Evolutionary conservation across 2,113 vertebrate genomes (phyloP).

Genomic region (Triplophysa siluroides): DNA sequence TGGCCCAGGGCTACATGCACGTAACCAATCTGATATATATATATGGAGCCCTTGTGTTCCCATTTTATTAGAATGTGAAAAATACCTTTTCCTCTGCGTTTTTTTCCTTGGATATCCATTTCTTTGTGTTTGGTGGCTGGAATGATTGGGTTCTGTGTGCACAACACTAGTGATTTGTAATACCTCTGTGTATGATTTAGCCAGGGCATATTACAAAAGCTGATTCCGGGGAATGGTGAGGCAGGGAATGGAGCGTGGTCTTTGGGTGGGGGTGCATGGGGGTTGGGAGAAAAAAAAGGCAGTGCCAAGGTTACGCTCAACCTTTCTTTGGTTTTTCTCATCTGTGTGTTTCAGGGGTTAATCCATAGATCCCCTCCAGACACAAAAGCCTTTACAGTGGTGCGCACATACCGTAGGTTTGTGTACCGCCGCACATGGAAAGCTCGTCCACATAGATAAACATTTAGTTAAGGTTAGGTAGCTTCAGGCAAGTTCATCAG

Average conservation of each 20-base stretch:
- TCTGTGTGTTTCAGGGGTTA: slow-evolving; percentile 32
- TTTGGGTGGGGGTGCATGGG: slow-evolving; percentile 56
- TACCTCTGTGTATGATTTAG: slow-evolving; percentile 68
- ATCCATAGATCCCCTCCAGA: slow-evolving; percentile 70
- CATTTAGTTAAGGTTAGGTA: slow-evolving; percentile 69
- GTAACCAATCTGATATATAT: slow-evolving; percentile 78
- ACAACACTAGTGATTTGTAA: slow-evolving; percentile 73
- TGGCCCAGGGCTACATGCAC: slow-evolving; percentile 82
- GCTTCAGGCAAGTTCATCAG: slow-evolving; percentile 69
- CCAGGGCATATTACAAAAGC: slow-evolving; percentile 75
- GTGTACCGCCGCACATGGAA: slow-evolving; percentile 72
- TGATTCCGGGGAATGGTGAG: slow-evolving; percentile 32
- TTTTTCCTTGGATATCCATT: slow-evolving; percentile 70
- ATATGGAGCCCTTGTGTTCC: slow-evolving; percentile 73
- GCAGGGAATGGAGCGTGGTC: slow-evolving; percentile 65
- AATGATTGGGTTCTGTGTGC: slow-evolving; percentile 77
- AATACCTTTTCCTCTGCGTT: slow-evolving; percentile 76
- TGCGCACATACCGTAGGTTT: slow-evolving; percentile 63
- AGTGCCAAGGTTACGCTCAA: slow-evolving; percentile 64
- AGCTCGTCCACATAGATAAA: slow-evolving; percentile 77
- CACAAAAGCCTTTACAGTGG: slow-evolving; percentile 72
- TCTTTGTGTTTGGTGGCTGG: slow-evolving; percentile 68
- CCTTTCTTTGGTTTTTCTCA: slow-evolving; percentile 68
- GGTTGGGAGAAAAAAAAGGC: slow-evolving; percentile 65
- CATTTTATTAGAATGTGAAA: slow-evolving; percentile 80